Evolutionary conservation across 1,140 invertebrate genomes (phyloP), one percentile per base, ranked within the genome.

Genomic region (Temnothorax longispinosus): DNA sequence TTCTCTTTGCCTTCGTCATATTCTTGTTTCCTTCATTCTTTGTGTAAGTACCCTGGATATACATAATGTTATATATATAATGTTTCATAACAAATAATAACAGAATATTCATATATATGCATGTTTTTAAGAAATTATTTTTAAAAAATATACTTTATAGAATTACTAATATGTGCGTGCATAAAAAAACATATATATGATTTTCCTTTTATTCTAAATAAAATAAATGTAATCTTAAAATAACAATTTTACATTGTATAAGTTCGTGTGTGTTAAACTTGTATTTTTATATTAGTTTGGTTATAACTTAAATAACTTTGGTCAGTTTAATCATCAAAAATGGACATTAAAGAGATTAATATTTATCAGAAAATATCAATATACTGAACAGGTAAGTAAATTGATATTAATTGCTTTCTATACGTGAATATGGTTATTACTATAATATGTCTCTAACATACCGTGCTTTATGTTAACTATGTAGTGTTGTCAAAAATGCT

Each of bases 21-120:
- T 85, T 86, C 71, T 78, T 86, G 72, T 75, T 58, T 87, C n/a
- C 60, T 52, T 74, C 75, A 86, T 88, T 88, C 80, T 21, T 67
- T 2, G 4, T 35, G 2, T 15, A 71, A 44, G 11, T n/a, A 58
- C 13, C 8, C 8, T 5, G 1, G n/a, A 67, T 52, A 50, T 64
- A 41, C 38, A 41, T 41, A 27, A 27, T 27, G 27, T 27, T 27
- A 27, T 27, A 18, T 15, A 3, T 47, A 10, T 18, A 77, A 21
- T 52, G 8, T 80, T 64, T 32, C 5, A n/a, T n/a, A 54, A 13
- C n/a, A 52, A 27, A 41, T n/a, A 6, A 13, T 35, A 27, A 27
- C 27, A 18, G 38, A 52, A 78, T 52, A 78, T 78, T 65, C 27
- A 65, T 15, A 65, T 15, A 65, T 71, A 54, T 5, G 18, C 6